Conservation (phyloP, 2,888 invertebrate species). For the Spilosoma lubricipeda region DNA sequence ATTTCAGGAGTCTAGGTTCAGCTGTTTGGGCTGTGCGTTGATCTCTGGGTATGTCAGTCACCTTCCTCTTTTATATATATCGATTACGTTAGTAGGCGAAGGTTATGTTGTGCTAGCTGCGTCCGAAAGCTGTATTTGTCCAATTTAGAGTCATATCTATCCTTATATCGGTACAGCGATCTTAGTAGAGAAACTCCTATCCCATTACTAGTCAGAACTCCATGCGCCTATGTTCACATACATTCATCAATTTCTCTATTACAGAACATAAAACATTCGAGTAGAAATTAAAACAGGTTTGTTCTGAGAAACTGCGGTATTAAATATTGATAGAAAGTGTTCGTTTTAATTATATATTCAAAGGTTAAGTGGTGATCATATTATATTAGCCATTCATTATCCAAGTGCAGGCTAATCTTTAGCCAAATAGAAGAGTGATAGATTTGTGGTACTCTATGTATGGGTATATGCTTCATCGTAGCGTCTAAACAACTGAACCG, state of each 20-base stretch:
- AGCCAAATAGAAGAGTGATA: no score
- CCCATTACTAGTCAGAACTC: constrained; percentile 4
- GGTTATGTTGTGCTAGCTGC: no score
- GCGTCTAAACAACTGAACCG: no score
- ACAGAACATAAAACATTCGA: constrained; percentile 22
- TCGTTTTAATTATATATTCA: constrained; percentile 32
- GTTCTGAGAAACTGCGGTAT: constrained; percentile 25
- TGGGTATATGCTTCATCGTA: no score
- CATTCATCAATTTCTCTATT: constrained; percentile 22
- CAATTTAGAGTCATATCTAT: not conserved
- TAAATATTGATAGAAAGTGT: constrained; percentile 43
- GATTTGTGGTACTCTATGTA: no score
- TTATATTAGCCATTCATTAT: not conserved
- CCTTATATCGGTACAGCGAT: not conserved
- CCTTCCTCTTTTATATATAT: no score
- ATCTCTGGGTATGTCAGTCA: no score
- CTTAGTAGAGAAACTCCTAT: constrained; percentile 14
- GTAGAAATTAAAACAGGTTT: constrained; percentile 32
- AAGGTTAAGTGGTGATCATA: not conserved
- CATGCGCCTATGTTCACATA: constrained; percentile 9
- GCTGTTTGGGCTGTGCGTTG: no score
- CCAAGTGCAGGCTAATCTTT: no score
- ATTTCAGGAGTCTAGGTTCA: no score
- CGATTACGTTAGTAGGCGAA: no score
- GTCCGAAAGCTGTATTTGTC: not conserved